Conservation (phyloP, 2,113 vertebrate genomes). For the Mesitornis unicolor region DNA sequence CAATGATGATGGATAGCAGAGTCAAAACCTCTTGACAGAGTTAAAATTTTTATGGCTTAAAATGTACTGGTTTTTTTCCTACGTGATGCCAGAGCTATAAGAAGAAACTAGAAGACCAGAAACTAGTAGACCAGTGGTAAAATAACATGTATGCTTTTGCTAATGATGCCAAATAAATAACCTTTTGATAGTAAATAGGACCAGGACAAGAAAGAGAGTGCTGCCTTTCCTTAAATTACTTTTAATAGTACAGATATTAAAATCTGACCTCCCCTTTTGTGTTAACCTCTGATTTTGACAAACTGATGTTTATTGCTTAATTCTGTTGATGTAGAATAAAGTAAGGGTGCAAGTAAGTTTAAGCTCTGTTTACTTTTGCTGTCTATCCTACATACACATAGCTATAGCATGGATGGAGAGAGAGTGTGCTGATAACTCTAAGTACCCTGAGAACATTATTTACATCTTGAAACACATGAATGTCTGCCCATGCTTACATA, state of each 20-base stretch:
- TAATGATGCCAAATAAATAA: neutral
- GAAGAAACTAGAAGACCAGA: neutral
- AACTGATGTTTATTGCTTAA: neutral
- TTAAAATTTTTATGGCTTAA: neutral
- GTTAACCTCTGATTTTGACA: neutral
- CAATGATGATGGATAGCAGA: neutral
- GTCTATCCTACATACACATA: neutral
- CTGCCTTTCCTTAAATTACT: neutral
- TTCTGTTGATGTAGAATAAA: neutral
- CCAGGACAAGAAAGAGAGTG: neutral
- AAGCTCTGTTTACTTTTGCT: neutral
- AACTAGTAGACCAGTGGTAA: neutral
- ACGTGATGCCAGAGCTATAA: neutral
- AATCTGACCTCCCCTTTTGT: neutral
- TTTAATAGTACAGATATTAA: neutral
- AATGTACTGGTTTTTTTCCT: neutral
- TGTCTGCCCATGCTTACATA: neutral
- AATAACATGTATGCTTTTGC: neutral
- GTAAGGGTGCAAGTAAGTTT: neutral
- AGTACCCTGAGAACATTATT: neutral
- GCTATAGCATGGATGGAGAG: neutral
- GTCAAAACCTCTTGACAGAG: neutral
- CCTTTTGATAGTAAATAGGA: neutral
- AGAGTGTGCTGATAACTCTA: accelerated
- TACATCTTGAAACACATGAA: neutral